Evolutionary conservation across 1,140 invertebrate genomes (phyloP).

Genomic region (Trachelipus rathkii): DNA sequence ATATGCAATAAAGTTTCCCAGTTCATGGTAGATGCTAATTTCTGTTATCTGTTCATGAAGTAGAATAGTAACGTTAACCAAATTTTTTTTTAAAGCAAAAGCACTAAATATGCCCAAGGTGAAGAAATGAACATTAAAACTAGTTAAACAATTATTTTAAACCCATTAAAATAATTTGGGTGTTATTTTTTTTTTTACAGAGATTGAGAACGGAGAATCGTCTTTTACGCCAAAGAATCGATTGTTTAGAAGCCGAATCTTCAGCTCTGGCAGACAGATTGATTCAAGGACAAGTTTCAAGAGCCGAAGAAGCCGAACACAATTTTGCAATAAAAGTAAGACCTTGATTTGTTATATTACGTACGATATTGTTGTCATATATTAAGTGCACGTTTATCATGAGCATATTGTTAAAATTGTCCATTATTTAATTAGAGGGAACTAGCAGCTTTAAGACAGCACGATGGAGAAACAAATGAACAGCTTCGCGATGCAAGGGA

Average conservation of each 20-base stretch:
- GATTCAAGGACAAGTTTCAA: slow-evolving; percentile 90
- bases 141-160: no score
- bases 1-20: no score
- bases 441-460: slow-evolving; percentile 66
- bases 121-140: no score
- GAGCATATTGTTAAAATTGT: not conserved
- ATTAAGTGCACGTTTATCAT: slow-evolving; percentile 51
- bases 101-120: no score
- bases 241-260: slow-evolving; percentile 87
- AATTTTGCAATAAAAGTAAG: slow-evolving; percentile 55
- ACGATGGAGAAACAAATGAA: slow-evolving; percentile 73
- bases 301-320: slow-evolving; percentile 73
- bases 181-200: slow-evolving; percentile 54
- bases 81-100: no score
- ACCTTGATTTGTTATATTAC: not conserved
- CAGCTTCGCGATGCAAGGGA: slow-evolving; percentile 56
- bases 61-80: no score
- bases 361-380: not conserved
- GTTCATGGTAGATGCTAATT: no score
- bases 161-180: no score
- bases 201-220: slow-evolving; percentile 92
- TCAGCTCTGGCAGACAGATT: slow-evolving; percentile 84
- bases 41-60: no score
- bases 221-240: slow-evolving; percentile 84
- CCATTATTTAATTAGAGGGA: slow-evolving; percentile 55